Evolutionary conservation across 2,888 invertebrate species (phyloP).

Genomic region (Octodonta nipae): DNA sequence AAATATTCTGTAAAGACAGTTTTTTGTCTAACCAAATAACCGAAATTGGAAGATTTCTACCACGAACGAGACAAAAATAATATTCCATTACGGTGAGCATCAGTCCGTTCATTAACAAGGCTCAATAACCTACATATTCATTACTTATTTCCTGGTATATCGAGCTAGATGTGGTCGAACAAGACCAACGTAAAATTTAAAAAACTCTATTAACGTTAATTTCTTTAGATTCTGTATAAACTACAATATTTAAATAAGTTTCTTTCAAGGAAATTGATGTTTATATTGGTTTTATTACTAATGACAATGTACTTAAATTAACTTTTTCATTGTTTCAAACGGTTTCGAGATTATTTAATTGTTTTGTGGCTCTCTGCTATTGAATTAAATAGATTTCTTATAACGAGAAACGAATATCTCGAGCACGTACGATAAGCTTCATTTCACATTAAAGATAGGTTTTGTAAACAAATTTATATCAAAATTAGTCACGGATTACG

Average conservation of each 20-base stretch:
- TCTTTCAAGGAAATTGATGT: not conserved
- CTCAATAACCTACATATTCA: too few species aligned
- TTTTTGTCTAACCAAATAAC: too few species aligned
- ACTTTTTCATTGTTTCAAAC: constrained; percentile 18
- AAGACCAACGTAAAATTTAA: too few species aligned
- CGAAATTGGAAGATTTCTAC: too few species aligned
- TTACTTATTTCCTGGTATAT: too few species aligned
- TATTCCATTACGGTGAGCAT: too few species aligned
- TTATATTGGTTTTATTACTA: constrained; percentile 16
- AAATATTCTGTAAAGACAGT: too few species aligned
- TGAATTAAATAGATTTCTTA: constrained; percentile 14
- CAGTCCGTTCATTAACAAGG: too few species aligned
- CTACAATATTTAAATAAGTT: constrained; percentile 11
- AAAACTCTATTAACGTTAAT: too few species aligned
- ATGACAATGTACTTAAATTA: constrained; percentile 20
- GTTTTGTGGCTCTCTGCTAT: constrained; percentile 14
- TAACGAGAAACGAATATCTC: constrained; percentile 18
- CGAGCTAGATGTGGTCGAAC: too few species aligned
- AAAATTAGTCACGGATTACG: constrained; percentile 25
- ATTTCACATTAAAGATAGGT: constrained; percentile 25
- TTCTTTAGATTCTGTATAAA: constrained; percentile 13
- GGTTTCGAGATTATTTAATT: constrained; percentile 15
- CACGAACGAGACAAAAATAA: too few species aligned
- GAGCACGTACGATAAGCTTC: constrained; percentile 20
- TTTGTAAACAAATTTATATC: constrained; percentile 27